phyloP scores from a whole-genome alignment of 2,888 invertebrate genomes.

The Asteroscopus sphinx region DNA sequence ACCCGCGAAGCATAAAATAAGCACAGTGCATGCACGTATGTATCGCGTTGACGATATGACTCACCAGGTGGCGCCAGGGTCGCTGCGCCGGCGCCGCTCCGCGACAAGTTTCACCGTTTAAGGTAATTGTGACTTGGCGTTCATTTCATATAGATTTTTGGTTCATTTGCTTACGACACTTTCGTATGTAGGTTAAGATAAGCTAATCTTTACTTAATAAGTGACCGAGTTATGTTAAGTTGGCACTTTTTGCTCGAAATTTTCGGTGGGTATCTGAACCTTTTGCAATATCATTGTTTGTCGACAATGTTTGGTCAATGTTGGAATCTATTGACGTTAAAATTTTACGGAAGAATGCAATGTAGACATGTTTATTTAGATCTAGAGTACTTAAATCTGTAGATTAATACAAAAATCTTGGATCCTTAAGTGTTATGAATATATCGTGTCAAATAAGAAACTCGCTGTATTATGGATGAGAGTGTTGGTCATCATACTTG shows the following conservation, averaged over 20 bases:
- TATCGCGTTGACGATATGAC: constrained; percentile 47
- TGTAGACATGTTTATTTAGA: constrained; percentile 23
- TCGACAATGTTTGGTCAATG: constrained; percentile 4
- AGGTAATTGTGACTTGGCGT: constrained; percentile 53
- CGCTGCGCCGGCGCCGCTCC: constrained; percentile 37
- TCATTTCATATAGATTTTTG: constrained; percentile 55
- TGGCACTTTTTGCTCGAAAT: constrained; percentile 15
- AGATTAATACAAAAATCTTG: constrained; percentile 1
- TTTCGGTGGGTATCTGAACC: not conserved
- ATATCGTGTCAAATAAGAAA: constrained; percentile 19
- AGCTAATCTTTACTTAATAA: constrained; percentile 50
- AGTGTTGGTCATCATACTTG: not conserved
- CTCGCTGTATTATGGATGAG: constrained; percentile 3
- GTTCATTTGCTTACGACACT: constrained; percentile 55
- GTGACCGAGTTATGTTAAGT: constrained; percentile 33
- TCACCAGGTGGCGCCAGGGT: constrained; percentile 67
- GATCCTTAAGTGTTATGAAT: too few relatives aligned
- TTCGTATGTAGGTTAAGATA: constrained; percentile 44
- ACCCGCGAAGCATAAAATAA: constrained; percentile 21
- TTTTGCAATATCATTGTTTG: constrained; percentile 26
- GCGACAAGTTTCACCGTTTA: constrained; percentile 61
- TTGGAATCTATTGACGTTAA: constrained; percentile 3
- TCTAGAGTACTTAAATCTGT: constrained; percentile 12
- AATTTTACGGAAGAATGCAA: constrained; percentile 20
- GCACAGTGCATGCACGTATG: constrained; percentile 33